Percentiles rank a stretch among this genome's conserved stretches.
These are phyloP conservation scores for Sitta europaea DNA, from an alignment of 2,113 vertebrate species.

Conservation along the genomic window DNA sequence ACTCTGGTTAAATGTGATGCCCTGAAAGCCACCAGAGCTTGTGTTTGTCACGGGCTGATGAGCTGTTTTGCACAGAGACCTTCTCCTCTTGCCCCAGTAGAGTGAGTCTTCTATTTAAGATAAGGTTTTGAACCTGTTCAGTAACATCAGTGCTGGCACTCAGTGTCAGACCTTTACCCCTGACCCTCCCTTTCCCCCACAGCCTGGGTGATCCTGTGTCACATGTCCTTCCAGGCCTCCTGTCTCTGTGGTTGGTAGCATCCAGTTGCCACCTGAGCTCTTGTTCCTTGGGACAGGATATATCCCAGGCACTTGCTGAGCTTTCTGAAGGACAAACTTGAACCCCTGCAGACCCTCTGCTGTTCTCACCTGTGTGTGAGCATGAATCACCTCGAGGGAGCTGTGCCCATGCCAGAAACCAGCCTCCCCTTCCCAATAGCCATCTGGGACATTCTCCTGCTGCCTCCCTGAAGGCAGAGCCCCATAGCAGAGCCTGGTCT, in stretches of 20 bases:
- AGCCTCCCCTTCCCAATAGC: not conserved
- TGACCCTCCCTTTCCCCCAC: not conserved
- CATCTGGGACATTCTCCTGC: not conserved
- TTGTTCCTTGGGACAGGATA: not conserved
- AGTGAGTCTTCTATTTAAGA: not conserved
- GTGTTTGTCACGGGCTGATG: not conserved
- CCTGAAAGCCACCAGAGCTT: conserved; percentile 4
- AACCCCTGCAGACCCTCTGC: not conserved
- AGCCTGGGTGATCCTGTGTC: not conserved
- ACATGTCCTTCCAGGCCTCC: not conserved
- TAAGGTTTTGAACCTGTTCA: not conserved
- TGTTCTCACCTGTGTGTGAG: not conserved
- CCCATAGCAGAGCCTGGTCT: not conserved
- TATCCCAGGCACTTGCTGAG: not conserved
- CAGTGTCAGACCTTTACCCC: not conserved
- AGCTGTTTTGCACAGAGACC: conserved; percentile 1
- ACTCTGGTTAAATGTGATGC: not conserved
- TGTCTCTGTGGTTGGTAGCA: not conserved
- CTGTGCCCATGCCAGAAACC: not conserved
- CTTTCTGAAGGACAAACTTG: not conserved
- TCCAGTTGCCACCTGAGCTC: not conserved
- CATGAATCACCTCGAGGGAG: not conserved
- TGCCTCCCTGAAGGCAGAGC: not conserved
- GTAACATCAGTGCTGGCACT: not conserved
- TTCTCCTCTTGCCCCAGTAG: not conserved